Percentiles rank a stretch among this genome's conserved stretches.
These are phyloP conservation scores for Papilio polytes DNA, from an alignment of 1,140 invertebrate genomes.

Conservation along the genomic window DNA sequence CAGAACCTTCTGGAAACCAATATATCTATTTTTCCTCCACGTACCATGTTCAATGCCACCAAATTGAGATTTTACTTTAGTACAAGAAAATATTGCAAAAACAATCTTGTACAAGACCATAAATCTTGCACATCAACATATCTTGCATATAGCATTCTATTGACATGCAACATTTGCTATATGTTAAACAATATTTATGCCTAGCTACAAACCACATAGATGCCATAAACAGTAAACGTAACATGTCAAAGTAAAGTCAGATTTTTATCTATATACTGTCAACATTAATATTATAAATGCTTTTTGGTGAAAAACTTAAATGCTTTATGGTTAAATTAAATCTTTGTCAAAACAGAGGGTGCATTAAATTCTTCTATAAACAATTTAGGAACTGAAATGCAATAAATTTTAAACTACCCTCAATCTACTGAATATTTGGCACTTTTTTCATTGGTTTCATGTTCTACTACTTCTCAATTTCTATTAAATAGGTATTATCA, in stretches of 20 bases:
- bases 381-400: slow-evolving; percentile 42
- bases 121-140: not conserved
- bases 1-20: not conserved
- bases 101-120: not conserved
- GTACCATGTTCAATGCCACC: not conserved
- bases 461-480: slow-evolving; percentile 47
- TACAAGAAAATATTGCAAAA: not conserved
- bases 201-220: not conserved
- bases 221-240: not conserved
- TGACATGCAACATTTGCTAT: not conserved
- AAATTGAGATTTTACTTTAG: not conserved
- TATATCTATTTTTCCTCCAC: not conserved
- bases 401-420: slow-evolving; percentile 46
- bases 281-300: slow-evolving; percentile 30
- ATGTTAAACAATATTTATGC: not conserved
- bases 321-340: slow-evolving; percentile 9
- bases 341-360: slow-evolving; percentile 2
- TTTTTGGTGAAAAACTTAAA: slow-evolving; percentile 30
- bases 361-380: not conserved
- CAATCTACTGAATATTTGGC: slow-evolving; percentile 79
- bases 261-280: not conserved
- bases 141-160: too few relatives aligned
- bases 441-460: slow-evolving; percentile 59
- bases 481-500: not conserved
- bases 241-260: slow-evolving; percentile 7